A percentile compares a stretch with the other conserved stretches of the same genome.
phyloP scores from a whole-genome alignment of 2,888 invertebrate species.

The Luperina testacea region DNA sequence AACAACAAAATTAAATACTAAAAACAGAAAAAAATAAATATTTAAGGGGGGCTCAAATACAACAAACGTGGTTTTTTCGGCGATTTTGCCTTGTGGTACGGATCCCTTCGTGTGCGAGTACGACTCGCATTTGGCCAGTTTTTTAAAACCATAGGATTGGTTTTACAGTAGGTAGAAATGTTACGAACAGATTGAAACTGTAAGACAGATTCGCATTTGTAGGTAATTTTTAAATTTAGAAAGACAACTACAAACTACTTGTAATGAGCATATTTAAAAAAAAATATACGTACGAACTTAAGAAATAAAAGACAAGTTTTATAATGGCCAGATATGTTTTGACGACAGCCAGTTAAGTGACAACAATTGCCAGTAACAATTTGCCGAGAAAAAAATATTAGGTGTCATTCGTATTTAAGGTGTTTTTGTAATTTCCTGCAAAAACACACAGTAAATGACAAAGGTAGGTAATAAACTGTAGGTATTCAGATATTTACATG shows the following conservation, averaged over 20 bases:
- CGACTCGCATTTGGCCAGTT: no score
- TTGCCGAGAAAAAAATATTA: background rate
- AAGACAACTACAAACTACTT: no score
- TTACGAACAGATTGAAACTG: background rate
- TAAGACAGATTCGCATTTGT: background rate
- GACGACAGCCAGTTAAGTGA: background rate
- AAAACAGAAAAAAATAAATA: no score
- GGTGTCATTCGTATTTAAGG: background rate
- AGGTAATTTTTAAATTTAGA: background rate
- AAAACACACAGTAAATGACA: background rate
- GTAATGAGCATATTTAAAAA: background rate
- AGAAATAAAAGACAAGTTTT: background rate
- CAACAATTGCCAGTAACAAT: background rate
- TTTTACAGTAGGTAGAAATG: no score
- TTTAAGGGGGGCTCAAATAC: no score
- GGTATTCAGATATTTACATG: constrained; percentile 3
- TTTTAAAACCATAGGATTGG: background rate
- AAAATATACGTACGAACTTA: background rate
- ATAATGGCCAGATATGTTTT: background rate
- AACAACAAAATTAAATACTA: no score
- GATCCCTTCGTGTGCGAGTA: no score
- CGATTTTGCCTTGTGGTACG: no score
- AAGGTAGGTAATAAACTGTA: background rate
- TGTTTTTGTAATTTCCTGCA: background rate
- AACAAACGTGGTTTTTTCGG: no score